Conservation (phyloP, 2,113 vertebrate genomes). For the Phylloscopus trochilus region DNA sequence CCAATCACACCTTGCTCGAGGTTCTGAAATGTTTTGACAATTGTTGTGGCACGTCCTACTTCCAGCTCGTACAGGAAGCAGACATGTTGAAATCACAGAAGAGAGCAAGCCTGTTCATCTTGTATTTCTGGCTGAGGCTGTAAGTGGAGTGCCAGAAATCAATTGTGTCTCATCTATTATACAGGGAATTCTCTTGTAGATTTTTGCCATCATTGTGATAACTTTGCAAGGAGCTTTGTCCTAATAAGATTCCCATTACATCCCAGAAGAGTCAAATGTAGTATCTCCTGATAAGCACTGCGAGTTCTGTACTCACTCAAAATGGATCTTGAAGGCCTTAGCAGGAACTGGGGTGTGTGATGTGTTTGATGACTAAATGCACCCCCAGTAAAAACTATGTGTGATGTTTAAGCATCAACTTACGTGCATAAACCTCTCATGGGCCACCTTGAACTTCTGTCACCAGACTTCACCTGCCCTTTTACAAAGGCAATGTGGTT, state of each 20-base stretch:
- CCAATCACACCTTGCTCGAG: neutral
- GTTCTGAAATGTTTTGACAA: constrained; percentile 16
- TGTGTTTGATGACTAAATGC: neutral
- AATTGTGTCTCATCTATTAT: constrained; percentile 7
- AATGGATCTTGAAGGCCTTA: neutral
- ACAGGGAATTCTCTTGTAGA: neutral
- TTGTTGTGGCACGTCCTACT: constrained; percentile 28
- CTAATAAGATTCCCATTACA: neutral
- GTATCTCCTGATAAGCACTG: neutral
- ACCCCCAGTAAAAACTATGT: neutral
- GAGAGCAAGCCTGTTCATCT: constrained; percentile 48
- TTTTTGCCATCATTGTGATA: fast-evolving
- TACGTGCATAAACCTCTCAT: neutral
- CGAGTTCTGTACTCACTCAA: neutral
- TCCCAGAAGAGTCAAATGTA: neutral
- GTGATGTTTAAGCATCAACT: neutral
- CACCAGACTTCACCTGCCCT: neutral
- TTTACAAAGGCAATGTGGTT: neutral
- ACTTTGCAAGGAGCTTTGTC: neutral
- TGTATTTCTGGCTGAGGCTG: constrained; percentile 50
- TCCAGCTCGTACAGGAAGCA: neutral
- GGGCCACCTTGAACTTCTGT: neutral
- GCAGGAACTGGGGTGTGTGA: neutral
- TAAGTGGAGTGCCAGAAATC: constrained; percentile 36
- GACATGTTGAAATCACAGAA: constrained; percentile 43